Percentiles rank a stretch among this genome's conserved stretches.
phyloP scores from a whole-genome alignment of 2,888 invertebrate genomes.

The Nomada fucata region DNA sequence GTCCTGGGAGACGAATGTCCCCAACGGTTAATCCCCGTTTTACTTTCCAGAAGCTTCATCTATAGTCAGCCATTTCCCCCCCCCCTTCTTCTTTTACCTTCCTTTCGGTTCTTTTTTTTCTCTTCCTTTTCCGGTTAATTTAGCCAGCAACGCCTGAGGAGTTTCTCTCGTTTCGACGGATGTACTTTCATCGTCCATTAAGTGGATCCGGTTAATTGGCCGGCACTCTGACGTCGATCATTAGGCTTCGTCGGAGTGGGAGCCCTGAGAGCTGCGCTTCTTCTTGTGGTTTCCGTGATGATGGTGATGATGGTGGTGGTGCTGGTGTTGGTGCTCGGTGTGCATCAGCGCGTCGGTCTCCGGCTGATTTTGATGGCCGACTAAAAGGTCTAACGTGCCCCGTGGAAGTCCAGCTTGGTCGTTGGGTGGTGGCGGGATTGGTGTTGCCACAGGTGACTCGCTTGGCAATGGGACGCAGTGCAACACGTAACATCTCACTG shows the following conservation, averaged over 20 bases:
- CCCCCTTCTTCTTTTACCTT: background rate
- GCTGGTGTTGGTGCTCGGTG: constrained; percentile 74
- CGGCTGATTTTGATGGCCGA: constrained; percentile 79
- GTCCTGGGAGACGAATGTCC: constrained; percentile 37
- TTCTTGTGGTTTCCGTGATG: constrained; percentile 81
- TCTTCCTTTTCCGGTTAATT: constrained; percentile 1
- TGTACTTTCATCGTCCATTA: constrained; percentile 40
- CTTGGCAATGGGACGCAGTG: constrained; percentile 80
- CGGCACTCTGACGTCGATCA: constrained; percentile 29
- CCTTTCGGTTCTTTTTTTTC: too few species aligned
- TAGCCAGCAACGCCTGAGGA: constrained; percentile 35
- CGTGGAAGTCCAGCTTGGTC: constrained; percentile 72
- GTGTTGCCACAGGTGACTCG: constrained; percentile 80
- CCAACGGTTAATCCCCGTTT: constrained; percentile 34
- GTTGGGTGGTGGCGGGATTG: constrained; percentile 74
- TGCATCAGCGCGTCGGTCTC: constrained; percentile 79
- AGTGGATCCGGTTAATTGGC: constrained; percentile 3
- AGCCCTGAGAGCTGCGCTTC: constrained; percentile 81
- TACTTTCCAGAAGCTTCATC: constrained; percentile 30
- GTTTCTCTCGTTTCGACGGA: constrained; percentile 17
- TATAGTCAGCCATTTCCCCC: background rate
- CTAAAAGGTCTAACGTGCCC: constrained; percentile 78
- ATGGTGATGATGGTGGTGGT: constrained; percentile 76
- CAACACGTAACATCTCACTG: constrained; percentile 80
- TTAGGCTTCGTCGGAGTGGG: constrained; percentile 81